Evolutionary conservation across 2,797 vertebrate genomes (phyloP).

Genomic region (Mionectes olivaceus): DNA sequence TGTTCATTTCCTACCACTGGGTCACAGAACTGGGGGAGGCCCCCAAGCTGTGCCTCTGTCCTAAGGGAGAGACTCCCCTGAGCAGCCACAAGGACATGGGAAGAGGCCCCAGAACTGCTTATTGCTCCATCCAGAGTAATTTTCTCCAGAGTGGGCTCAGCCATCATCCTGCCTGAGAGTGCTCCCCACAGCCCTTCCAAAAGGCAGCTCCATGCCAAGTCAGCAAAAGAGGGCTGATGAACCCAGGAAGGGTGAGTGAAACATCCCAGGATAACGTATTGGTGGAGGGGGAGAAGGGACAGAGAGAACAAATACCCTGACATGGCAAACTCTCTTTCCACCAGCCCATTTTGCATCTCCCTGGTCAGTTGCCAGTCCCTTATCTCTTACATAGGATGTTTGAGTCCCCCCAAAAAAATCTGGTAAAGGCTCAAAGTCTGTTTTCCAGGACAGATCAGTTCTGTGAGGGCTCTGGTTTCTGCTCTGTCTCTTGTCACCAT

Average conservation of each 20-base stretch:
- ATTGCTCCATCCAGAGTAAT: fast-evolving
- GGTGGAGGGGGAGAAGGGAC: too few relatives aligned
- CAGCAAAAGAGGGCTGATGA: not conserved
- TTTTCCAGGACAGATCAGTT: not conserved
- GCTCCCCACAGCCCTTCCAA: not conserved
- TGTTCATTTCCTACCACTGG: not conserved
- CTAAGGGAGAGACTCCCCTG: not conserved
- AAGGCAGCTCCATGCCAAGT: not conserved
- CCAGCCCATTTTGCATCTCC: not conserved
- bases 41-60: not conserved
- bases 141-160: not conserved
- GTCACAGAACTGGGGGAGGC: not conserved
- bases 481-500: not conserved
- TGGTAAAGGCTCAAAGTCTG: fast-evolving
- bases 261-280: not conserved
- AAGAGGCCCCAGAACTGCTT: not conserved
- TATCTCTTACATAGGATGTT: not conserved
- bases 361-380: not conserved
- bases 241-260: not conserved
- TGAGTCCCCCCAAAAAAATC: fast-evolving
- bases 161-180: too few relatives aligned
- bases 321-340: not conserved
- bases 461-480: not conserved
- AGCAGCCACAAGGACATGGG: fast-evolving
- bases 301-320: not conserved